A percentile compares a stretch with the other conserved stretches of the same genome.
phyloP scores from a whole-genome alignment of 2,888 invertebrate species.

The Volucella inflata region DNA sequence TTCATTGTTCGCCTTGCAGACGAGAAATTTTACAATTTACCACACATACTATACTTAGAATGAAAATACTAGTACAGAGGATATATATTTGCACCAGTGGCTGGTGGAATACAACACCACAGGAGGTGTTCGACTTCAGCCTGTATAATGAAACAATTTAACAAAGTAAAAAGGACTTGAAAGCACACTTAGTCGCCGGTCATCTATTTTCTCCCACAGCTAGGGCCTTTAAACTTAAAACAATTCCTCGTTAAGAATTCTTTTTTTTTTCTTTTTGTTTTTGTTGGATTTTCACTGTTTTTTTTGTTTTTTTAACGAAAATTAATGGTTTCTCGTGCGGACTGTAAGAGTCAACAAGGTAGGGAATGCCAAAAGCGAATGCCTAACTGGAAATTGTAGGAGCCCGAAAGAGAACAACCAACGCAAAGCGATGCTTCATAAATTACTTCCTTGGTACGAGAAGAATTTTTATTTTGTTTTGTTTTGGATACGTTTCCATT shows the following conservation, averaged over 20 bases:
- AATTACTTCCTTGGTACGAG: slow-evolving; percentile 57
- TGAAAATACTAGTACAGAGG: background rate
- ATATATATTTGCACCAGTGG: no score
- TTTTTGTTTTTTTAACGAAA: slow-evolving; percentile 49
- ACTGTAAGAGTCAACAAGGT: slow-evolving; percentile 61
- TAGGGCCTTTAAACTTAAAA: slow-evolving; percentile 47
- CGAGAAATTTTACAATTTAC: background rate
- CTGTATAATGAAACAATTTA: slow-evolving; percentile 49
- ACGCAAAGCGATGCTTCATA: slow-evolving; percentile 46
- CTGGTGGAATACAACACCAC: no score
- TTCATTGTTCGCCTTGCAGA: no score
- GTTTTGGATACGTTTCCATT: slow-evolving; percentile 1
- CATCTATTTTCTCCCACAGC: slow-evolving; percentile 41
- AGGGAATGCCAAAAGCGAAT: slow-evolving; percentile 30
- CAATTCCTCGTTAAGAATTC: slow-evolving; percentile 64
- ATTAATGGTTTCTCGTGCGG: slow-evolving; percentile 67
- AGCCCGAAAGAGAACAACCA: background rate
- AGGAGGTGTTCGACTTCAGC: slow-evolving; percentile 34
- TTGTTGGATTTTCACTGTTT: no score
- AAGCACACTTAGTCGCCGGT: slow-evolving; percentile 43
- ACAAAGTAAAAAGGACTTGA: slow-evolving; percentile 38
- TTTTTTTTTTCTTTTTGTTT: slow-evolving; percentile 29
- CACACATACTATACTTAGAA: background rate
- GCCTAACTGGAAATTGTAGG: background rate
- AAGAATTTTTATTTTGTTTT: slow-evolving; percentile 7